A percentile compares a stretch with the other conserved stretches of the same genome.
phyloP scores from a whole-genome alignment of 2,888 invertebrate genomes.

The Scotopteryx bipunctaria region DNA sequence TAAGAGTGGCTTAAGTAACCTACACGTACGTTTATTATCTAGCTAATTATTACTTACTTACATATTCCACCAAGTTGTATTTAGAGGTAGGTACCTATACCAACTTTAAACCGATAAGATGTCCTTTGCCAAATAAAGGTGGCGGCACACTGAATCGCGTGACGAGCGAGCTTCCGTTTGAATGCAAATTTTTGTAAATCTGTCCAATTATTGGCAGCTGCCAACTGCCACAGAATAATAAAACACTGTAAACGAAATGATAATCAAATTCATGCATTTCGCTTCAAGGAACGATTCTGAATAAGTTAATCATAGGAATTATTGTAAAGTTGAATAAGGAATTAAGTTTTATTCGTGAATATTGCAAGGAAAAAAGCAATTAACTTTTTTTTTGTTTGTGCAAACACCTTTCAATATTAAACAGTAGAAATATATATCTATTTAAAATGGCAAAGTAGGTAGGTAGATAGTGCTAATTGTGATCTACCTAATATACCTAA shows the following conservation, averaged over 20 bases:
- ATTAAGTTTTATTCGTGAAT: background rate
- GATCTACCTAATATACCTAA: too few relatives aligned
- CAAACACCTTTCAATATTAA: background rate
- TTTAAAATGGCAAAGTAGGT: too few relatives aligned
- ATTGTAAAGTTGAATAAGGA: slow-evolving; percentile 10
- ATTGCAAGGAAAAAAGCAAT: slow-evolving; percentile 9
- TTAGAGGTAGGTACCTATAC: background rate
- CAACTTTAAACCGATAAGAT: background rate
- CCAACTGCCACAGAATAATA: slow-evolving; percentile 25
- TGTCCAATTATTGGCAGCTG: slow-evolving; percentile 68
- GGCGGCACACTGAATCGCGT: slow-evolving; percentile 24
- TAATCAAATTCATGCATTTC: slow-evolving; percentile 56
- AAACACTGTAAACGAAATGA: slow-evolving; percentile 37
- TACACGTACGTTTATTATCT: too few relatives aligned
- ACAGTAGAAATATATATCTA: too few relatives aligned
- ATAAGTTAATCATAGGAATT: slow-evolving; percentile 22
- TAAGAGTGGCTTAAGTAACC: too few relatives aligned
- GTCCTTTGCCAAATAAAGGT: slow-evolving; percentile 15
- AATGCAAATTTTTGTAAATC: slow-evolving; percentile 67
- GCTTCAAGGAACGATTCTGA: slow-evolving; percentile 41
- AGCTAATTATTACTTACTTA: too few relatives aligned
- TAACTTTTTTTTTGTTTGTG: background rate
- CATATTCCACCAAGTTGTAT: too few relatives aligned
- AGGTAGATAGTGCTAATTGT: too few relatives aligned
- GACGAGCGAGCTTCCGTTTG: slow-evolving; percentile 31